These are phyloP conservation scores for Mus spicilegus DNA, from an alignment of 2,113 vertebrate species.

Conservation along the genomic window DNA sequence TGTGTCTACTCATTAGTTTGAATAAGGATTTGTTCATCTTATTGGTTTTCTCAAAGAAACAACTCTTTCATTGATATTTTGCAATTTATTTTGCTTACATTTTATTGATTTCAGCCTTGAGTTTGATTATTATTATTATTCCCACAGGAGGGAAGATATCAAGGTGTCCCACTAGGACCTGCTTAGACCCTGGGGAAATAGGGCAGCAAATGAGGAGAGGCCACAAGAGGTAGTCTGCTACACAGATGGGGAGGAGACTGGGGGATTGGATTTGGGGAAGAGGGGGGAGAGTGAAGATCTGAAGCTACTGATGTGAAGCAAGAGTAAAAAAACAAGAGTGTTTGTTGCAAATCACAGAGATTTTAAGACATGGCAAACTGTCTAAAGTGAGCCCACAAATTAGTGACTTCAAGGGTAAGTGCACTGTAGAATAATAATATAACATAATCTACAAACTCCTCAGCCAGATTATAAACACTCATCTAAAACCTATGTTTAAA, in stretches of 20 bases:
- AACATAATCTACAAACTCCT: background rate
- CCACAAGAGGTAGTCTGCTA: background rate
- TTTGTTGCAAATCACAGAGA: slow-evolving; percentile 20
- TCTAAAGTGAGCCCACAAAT: slow-evolving; percentile 23
- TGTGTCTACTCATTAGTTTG: background rate
- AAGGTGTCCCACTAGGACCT: background rate
- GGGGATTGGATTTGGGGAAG: background rate
- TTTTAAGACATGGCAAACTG: background rate
- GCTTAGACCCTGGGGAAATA: background rate
- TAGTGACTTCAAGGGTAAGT: slow-evolving; percentile 5
- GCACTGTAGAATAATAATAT: background rate
- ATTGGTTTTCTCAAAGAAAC: background rate
- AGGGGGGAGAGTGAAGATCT: background rate
- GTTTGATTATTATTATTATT: background rate
- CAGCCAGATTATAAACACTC: slow-evolving; percentile 31
- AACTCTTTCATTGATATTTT: background rate
- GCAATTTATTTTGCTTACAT: background rate
- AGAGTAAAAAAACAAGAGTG: slow-evolving; percentile 20
- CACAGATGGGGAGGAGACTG: background rate
- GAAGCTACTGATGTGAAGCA: background rate
- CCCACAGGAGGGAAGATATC: background rate
- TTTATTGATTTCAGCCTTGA: background rate
- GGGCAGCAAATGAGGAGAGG: background rate
- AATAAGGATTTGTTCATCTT: background rate
- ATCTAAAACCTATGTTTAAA: slow-evolving; percentile 27